Base-by-base conservation (phyloP, 1,140 invertebrate species). In the Leptinotarsa texana region DNA sequence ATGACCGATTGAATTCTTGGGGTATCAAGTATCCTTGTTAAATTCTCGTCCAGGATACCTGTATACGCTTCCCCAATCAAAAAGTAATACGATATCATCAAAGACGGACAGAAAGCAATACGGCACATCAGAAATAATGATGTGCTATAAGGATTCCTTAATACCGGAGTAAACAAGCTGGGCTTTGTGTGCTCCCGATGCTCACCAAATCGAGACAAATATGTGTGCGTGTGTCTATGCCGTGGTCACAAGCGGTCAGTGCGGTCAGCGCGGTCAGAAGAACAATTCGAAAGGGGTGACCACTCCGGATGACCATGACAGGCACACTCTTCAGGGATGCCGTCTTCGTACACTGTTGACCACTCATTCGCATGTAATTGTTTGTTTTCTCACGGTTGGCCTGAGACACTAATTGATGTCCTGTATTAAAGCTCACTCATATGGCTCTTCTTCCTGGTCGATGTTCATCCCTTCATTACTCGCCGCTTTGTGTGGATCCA, bases 341-440 rank as follows among this genome's bases (percentile, higher is more conserved):
- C 78, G 63, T 79, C 78, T 75, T 77, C 72, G 74, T 33, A 27
- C 66, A 49, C 74, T 77, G 69, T 73, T 73, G 69, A 72, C 73
- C 70, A 77, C 63, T 79, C 80, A 76, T 72, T 83, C 81, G 77
- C 80, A 77, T 80, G 80, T 84, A 84, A 84, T 84, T 84, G 83
- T 84, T 84, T 84, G 83, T 84, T 57, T 57, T 57, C 51, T 57
- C 83, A 84, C 83, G 83, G 76, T 83, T 79, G 75, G 82, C 66
- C 78, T 81, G 77, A 78, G 79, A 78, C 79, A 81, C 83, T 84
- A 84, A 84, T 84, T 84, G 83, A 84, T 83, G 80, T 83, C 72
- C 79, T 77, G 82, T 81, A 83, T 82, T 83, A 81, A 82, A 82
- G 82, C 76, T 78, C 79, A 79, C 77, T 82, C 80, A 79, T 77